phyloP scores from a whole-genome alignment of 1,140 invertebrate genomes.

The Zaprionus inermis region DNA sequence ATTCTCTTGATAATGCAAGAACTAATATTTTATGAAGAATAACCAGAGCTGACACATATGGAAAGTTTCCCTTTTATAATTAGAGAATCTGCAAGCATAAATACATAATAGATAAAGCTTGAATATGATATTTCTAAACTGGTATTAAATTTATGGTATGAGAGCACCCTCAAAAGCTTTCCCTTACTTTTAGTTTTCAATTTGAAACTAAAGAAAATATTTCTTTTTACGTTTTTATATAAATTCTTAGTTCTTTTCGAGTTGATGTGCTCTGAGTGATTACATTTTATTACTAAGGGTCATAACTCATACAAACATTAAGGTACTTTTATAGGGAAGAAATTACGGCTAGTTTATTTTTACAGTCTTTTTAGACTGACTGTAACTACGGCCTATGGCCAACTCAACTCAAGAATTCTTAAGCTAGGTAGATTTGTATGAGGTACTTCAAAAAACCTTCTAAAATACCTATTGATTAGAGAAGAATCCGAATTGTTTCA shows the following conservation, averaged over 20 bases:
- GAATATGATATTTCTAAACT: too few relatives aligned
- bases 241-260: neutral
- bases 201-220: neutral
- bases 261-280: neutral
- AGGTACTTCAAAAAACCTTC: neutral
- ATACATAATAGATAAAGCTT: neutral
- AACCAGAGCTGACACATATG: neutral
- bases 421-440: neutral
- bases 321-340: too few relatives aligned
- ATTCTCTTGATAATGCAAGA: neutral
- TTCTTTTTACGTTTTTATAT: neutral
- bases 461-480: neutral
- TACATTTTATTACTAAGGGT: neutral
- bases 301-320: too few relatives aligned
- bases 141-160: too few relatives aligned
- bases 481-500: neutral
- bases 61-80: neutral
- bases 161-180: neutral
- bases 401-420: neutral
- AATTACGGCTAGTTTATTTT: neutral
- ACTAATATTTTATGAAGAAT: neutral
- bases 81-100: neutral
- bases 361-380: neutral
- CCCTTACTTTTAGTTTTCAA: neutral
- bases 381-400: neutral